Evolutionary conservation across 2,113 vertebrate species (phyloP), one percentile per base, ranked within the genome.

Genomic region (Taxidea taxus): DNA sequence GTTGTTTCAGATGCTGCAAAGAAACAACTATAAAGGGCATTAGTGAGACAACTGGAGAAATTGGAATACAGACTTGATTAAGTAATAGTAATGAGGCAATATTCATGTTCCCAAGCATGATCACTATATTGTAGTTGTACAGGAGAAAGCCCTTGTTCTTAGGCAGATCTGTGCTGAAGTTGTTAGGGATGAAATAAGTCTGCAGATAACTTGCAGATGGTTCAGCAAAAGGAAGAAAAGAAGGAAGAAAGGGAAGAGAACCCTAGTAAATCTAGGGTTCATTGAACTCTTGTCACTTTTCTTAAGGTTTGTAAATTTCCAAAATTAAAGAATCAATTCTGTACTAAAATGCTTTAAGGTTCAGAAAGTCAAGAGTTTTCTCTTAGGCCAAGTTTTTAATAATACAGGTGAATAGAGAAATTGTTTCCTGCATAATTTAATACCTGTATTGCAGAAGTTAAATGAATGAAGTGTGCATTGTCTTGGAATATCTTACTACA

Each of bases 1-100:
- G 80, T 85, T 70, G 78, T 85, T 51, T 88, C 93, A 70, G 96
- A 64, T 93, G 84, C n/a, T 39, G 31, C 72, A 85, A 89, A 58
- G 87, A 92, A 74, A 91, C n/a, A 95, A 54, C 14, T 68, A 29
- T 74, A 82, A 68, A 68, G n/a, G 54, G 58, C 81, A 80, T 75
- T 77, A n/a, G 58, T 82, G 42, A 87, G 70, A 92, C 13, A 92
- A 7, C 27, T 81, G 86, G 66, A 66, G 64, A 47, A 39, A 74
- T 54, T 95, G 64, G 51, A 87, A 68, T 54, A 89, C 25, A 51
- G 39, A 47, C 51, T 78, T 4, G 82, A 51, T 68, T 88, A 60
- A 88, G 29, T 96, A 66, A 88, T 66, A 70, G 47, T 83, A 51
- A 49, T 82, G 56, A 66, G 27, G 92, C 68, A 58, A 1, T 96